Percentiles rank a stretch among this genome's conserved stretches.
These are phyloP conservation scores for Clarias pachynema DNA, from an alignment of 2,797 vertebrate genomes.

Conservation along the genomic window DNA sequence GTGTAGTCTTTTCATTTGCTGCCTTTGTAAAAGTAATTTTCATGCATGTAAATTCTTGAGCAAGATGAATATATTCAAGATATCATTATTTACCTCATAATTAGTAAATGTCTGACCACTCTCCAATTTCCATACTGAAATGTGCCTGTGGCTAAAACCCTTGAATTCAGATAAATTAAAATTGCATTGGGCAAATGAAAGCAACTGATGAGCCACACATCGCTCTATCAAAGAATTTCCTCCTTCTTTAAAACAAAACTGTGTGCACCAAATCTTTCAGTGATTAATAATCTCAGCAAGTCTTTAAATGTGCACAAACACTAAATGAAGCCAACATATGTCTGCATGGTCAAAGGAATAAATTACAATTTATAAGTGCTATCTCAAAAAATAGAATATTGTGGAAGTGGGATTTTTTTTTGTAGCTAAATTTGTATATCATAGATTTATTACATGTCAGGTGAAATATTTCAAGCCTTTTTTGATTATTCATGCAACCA, in stretches of 20 bases:
- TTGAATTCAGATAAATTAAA: background rate
- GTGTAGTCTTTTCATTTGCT: background rate
- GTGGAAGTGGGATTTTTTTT: no score
- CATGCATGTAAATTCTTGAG: background rate
- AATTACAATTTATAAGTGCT: background rate
- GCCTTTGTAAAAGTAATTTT: background rate
- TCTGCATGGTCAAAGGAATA: background rate
- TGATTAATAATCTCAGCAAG: background rate
- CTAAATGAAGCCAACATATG: background rate
- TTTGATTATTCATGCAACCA: no score
- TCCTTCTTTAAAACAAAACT: background rate
- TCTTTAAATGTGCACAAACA: background rate
- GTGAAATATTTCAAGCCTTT: no score
- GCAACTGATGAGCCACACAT: background rate
- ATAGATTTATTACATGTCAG: no score
- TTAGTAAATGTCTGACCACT: background rate
- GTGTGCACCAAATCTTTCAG: background rate
- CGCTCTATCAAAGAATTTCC: background rate
- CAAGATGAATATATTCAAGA: background rate
- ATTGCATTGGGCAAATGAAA: background rate
- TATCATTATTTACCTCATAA: no score
- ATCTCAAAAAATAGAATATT: no score
- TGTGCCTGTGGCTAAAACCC: background rate
- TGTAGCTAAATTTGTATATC: no score
- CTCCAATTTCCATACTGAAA: background rate